Percentiles rank a stretch among this genome's conserved stretches.
These are phyloP conservation scores for Choloepus didactylus DNA, from an alignment of 2,797 vertebrate species.

Conservation along the genomic window DNA sequence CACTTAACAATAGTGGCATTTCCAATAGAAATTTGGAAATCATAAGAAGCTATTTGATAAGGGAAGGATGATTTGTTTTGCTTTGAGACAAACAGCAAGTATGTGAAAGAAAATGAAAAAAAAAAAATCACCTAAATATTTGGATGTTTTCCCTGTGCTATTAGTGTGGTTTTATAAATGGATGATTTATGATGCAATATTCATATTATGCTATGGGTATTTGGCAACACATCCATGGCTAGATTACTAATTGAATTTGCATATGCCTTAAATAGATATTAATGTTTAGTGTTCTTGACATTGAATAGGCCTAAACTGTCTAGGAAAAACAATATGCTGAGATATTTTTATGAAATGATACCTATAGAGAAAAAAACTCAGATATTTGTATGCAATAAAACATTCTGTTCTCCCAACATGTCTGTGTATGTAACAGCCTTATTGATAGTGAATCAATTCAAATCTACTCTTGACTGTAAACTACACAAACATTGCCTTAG, in stretches of 20 bases:
- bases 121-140: neutral
- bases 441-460: neutral
- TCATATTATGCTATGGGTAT: neutral
- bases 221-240: neutral
- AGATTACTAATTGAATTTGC: neutral
- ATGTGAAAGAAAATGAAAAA: conserved; percentile 9
- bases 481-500: neutral
- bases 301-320: neutral
- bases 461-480: neutral
- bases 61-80: neutral
- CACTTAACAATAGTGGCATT: conserved; percentile 45
- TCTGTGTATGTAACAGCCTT: neutral
- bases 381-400: neutral
- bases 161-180: neutral
- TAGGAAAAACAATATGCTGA: neutral
- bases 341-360: conserved; percentile 18
- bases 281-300: conserved; percentile 13
- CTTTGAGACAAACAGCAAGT: neutral
- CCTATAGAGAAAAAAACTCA: neutral
- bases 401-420: fast-evolving
- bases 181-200: neutral
- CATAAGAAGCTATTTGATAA: neutral
- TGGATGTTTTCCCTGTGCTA: neutral
- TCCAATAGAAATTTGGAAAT: conserved; percentile 60
- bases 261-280: neutral